These are phyloP conservation scores for Pteruthius melanotis DNA, from an alignment of 2,113 vertebrate genomes.

Conservation along the genomic window DNA sequence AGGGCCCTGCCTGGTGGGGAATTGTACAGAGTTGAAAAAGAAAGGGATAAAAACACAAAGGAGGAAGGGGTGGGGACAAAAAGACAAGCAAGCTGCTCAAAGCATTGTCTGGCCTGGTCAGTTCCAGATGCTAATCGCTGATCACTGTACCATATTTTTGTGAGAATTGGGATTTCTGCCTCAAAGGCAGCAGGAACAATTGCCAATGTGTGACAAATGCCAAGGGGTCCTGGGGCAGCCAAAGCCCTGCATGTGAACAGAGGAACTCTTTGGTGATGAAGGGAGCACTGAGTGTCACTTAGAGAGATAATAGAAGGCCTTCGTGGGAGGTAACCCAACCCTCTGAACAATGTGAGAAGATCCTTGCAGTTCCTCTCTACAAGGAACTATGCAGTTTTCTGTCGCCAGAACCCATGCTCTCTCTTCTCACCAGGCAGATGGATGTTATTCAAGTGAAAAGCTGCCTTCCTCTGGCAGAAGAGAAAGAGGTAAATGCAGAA, in stretches of 20 bases:
- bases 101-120: conserved; percentile 39
- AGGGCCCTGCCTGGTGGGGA: neutral
- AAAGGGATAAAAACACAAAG: neutral
- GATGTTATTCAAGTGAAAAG: neutral
- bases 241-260: conserved; percentile 13
- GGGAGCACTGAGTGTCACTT: neutral
- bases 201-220: neutral
- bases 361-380: neutral
- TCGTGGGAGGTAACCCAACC: neutral
- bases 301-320: conserved; percentile 8
- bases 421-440: neutral
- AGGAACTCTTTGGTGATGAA: conserved; percentile 29
- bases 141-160: conserved; percentile 21
- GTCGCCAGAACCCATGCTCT: neutral
- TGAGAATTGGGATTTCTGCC: conserved; percentile 34
- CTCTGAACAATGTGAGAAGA: neutral
- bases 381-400: neutral
- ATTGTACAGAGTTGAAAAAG: conserved; percentile 2
- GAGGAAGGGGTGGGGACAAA: neutral
- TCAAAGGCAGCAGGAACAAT: conserved; percentile 30
- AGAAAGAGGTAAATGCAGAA: neutral
- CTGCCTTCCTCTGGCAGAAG: neutral
- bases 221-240: neutral
- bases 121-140: conserved; percentile 51
- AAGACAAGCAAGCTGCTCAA: neutral